Conservation (phyloP, 2,113 vertebrate species). For the Machaerirhynchus nigripectus region DNA sequence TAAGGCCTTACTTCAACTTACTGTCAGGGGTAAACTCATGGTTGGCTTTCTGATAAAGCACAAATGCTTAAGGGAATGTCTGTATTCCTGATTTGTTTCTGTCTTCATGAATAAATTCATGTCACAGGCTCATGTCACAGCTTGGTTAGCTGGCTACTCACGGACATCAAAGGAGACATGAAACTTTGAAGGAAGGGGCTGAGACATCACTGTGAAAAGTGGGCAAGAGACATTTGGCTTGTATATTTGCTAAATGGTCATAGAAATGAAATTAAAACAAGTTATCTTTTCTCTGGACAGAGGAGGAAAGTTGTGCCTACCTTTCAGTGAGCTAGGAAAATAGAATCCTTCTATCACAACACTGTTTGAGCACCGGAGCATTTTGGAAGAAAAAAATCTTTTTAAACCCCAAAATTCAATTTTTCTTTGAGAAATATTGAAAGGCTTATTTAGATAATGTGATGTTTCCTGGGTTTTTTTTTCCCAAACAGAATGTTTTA, state of each 20-base stretch:
- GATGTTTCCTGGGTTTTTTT: neutral
- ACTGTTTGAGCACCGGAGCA: rapidly evolving
- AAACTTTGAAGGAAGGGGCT: neutral
- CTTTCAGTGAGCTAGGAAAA: neutral
- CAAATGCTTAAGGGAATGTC: neutral
- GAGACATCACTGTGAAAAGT: neutral
- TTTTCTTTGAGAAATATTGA: neutral
- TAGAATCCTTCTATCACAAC: neutral
- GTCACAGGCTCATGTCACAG: neutral
- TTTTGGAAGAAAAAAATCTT: neutral
- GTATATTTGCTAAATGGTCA: neutral
- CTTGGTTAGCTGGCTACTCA: neutral
- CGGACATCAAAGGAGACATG: neutral
- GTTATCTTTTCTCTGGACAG: neutral
- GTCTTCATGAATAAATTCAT: neutral
- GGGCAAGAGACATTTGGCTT: neutral
- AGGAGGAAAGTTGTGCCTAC: neutral
- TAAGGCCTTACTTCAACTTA: neutral
- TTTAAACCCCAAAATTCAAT: neutral
- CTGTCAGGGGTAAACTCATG: neutral
- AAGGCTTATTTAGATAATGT: neutral
- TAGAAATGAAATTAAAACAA: neutral
- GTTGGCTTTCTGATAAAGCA: neutral
- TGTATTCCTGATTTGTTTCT: neutral
- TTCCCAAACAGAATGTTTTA: neutral